Evolutionary conservation across 1,140 invertebrate genomes (phyloP), one percentile per base, ranked within the genome.

Genomic region (Achroia grisella): DNA sequence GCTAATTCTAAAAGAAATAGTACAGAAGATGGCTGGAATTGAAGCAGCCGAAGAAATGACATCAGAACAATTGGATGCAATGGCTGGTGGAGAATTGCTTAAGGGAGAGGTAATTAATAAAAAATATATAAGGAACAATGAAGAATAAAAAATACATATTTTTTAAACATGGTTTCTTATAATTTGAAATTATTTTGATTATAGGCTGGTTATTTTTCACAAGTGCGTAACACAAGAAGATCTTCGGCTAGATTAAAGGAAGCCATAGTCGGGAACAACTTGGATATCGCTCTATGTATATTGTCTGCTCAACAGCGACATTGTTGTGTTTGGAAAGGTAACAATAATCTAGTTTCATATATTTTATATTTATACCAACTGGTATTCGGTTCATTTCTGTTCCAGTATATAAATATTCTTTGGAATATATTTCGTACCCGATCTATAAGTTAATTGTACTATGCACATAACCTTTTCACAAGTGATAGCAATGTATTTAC

Each of bases 11-110:
- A 97, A 98, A 83, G 98, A 99, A 87, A 95, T 99, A 58, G 95
- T 99, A 43, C 96, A 98, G 86, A 99, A 99, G 89, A 99, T 99
- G 97, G 95, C 97, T 9, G 98, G 98, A 1, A 97, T 99, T 50
- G 98, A 99, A 87, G 93, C 97, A 4, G 92, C 94, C 5, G 97
- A 99, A 81, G 97, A 99, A 86, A 94, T 99, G 88, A 99, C 98
- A 0, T 88, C 93, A 29, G 97, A 99, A 71, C 98, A 99, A 86
- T 75, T 99, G 33, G 95, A 98, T 70, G 97, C 97, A 0, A 94
- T 99, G 92, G 91, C 93, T 47, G 98, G 98, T 15, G 98, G 98
- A 8, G 98, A 99, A 87, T 85, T 98, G 27, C 87, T 99, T 1
- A 92, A 95, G 73, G 94, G 93, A 61, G 98, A 99, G 89, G 95